A percentile compares a stretch with the other conserved stretches of the same genome.
Evolutionary conservation across 1,140 invertebrate genomes (phyloP).

Genomic region (Drosophila orosa): DNA sequence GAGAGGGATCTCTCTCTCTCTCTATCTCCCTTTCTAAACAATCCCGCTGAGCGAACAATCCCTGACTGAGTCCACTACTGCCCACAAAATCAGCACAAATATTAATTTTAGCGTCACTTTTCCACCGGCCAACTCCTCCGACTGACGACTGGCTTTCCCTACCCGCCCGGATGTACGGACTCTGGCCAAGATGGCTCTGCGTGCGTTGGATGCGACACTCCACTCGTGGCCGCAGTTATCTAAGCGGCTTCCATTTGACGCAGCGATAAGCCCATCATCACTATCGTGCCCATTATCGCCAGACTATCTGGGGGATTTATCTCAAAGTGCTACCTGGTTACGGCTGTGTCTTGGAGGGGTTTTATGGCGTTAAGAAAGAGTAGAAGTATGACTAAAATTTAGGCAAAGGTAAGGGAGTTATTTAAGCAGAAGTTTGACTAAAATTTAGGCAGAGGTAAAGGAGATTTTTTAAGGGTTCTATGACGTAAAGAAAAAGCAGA

Average conservation of each 20-base stretch:
- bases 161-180: slow-evolving; percentile 12
- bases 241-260: slow-evolving; percentile 68
- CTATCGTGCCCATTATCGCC: slow-evolving; percentile 32
- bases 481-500: too few species aligned
- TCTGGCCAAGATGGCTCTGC: slow-evolving; percentile 9
- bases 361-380: background rate
- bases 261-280: slow-evolving; percentile 68
- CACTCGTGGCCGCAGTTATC: slow-evolving; percentile 62
- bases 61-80: slow-evolving; percentile 2
- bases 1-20: slow-evolving; percentile 11
- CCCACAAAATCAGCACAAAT: slow-evolving; percentile 43
- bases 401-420: background rate
- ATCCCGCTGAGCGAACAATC: slow-evolving; percentile 1
- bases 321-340: slow-evolving; percentile 57
- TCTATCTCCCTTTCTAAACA: slow-evolving; percentile 15
- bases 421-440: too few species aligned
- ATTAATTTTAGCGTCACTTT: slow-evolving; percentile 50
- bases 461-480: too few species aligned
- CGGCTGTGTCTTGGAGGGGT: slow-evolving; percentile 5
- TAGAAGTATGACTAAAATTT: background rate
- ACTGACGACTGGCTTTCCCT: slow-evolving; percentile 24
- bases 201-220: slow-evolving; percentile 63
- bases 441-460: too few species aligned
- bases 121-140: slow-evolving; percentile 7
- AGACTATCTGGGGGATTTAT: slow-evolving; percentile 62